Conservation (phyloP, 2,888 invertebrate genomes). For the Dysmachus trigonus region DNA sequence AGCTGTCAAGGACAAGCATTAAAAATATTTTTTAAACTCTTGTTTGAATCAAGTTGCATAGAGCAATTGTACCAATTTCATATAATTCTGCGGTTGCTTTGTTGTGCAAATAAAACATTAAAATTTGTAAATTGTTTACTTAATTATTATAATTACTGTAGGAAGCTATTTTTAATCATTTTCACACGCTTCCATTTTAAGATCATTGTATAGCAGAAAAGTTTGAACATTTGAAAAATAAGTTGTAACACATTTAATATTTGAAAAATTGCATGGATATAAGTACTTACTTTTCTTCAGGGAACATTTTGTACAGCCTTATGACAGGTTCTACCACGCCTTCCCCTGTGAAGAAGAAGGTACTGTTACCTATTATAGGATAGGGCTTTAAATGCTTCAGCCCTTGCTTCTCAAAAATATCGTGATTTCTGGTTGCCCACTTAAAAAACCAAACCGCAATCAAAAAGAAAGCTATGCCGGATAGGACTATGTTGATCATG, state of each 20-base stretch:
- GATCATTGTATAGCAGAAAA: not conserved
- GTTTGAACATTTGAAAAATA: too few species aligned
- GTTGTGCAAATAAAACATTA: not conserved
- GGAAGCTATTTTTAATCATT: not conserved
- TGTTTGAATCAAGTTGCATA: too few species aligned
- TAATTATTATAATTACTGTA: not conserved
- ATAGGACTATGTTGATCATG: not conserved
- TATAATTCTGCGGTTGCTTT: not conserved
- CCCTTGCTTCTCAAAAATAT: slow-evolving; percentile 1
- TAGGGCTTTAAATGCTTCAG: not conserved
- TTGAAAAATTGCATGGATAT: not conserved
- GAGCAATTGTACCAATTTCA: not conserved
- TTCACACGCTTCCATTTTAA: not conserved
- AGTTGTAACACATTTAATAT: too few species aligned
- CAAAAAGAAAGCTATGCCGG: not conserved
- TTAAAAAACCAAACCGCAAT: not conserved
- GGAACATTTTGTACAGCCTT: not conserved
- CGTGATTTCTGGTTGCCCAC: not conserved
- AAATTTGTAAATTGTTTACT: not conserved
- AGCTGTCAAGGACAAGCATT: not conserved
- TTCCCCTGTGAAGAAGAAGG: not conserved
- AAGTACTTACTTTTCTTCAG: slow-evolving; percentile 8
- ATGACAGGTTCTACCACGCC: not conserved
- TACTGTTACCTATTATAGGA: not conserved
- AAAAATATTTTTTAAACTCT: not conserved